Conservation (phyloP, 2,888 invertebrate genomes). For the Aquatica leii region DNA sequence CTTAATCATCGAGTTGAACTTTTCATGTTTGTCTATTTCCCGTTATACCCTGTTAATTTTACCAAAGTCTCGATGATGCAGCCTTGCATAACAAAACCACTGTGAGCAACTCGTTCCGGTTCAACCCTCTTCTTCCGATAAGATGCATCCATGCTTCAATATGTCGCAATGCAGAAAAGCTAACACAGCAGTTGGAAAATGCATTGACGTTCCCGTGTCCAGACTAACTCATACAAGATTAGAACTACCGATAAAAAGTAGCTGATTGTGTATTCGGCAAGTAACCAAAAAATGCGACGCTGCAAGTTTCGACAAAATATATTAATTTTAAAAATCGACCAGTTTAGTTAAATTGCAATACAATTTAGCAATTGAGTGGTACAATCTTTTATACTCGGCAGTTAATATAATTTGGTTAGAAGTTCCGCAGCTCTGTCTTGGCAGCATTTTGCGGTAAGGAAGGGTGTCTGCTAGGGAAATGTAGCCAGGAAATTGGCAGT, state of each 20-base stretch:
- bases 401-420: slow-evolving; percentile 40
- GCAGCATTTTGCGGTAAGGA: slow-evolving; percentile 35
- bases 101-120: slow-evolving; percentile 35
- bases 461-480: slow-evolving; percentile 48
- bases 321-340: background rate
- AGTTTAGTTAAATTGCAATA: slow-evolving; percentile 19
- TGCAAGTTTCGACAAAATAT: background rate
- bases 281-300: background rate
- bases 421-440: slow-evolving; percentile 37
- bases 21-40: background rate
- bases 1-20: background rate
- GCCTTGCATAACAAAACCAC: slow-evolving; percentile 40
- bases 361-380: slow-evolving; percentile 29
- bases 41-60: slow-evolving; percentile 22
- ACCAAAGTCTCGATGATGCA: slow-evolving; percentile 31
- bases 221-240: slow-evolving; percentile 37
- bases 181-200: slow-evolving; percentile 41
- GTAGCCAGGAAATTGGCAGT: slow-evolving; percentile 52
- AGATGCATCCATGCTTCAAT: slow-evolving; percentile 55
- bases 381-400: slow-evolving; percentile 19
- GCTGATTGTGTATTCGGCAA: slow-evolving; percentile 36
- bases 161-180: slow-evolving; percentile 56
- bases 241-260: slow-evolving; percentile 39
- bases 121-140: slow-evolving; percentile 46
- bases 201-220: slow-evolving; percentile 40